Conservation (phyloP, 2,888 invertebrate species). For the Oscheius sp. region DNA sequence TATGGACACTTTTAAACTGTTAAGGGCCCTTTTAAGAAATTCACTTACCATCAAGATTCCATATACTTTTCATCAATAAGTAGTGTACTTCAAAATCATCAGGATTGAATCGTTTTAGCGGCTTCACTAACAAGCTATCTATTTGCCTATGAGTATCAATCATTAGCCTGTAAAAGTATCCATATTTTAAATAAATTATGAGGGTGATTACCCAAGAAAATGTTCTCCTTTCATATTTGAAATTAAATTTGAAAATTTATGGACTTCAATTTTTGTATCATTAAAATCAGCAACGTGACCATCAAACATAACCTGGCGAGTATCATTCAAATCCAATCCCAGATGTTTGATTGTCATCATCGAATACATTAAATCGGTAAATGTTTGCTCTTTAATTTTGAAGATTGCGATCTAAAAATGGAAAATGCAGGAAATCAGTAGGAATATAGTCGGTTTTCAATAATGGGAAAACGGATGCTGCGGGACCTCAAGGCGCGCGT, state of each 20-base stretch:
- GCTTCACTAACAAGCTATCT: background rate
- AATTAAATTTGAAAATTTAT: background rate
- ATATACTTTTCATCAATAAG: slow-evolving; percentile 13
- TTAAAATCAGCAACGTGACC: slow-evolving; percentile 7
- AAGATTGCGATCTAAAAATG: background rate
- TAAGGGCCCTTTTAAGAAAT: background rate
- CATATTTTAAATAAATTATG: background rate
- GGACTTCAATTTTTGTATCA: background rate
- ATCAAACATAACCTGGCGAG: background rate
- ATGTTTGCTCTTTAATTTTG: background rate
- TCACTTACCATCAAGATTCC: slow-evolving; percentile 4
- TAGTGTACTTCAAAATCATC: slow-evolving; percentile 20
- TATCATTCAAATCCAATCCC: slow-evolving; percentile 2
- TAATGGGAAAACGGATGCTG: too few relatives aligned
- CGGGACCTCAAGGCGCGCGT: too few relatives aligned
- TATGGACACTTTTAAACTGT: too few relatives aligned
- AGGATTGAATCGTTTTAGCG: slow-evolving; percentile 7
- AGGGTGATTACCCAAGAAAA: background rate
- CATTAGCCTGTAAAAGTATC: background rate
- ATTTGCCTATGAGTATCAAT: background rate
- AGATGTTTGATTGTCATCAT: background rate
- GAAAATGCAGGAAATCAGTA: background rate
- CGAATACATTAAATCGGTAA: background rate
- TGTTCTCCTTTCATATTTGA: slow-evolving; percentile 5
- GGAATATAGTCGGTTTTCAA: too few relatives aligned